Percentiles rank a stretch among this genome's conserved stretches.
phyloP scores from a whole-genome alignment of 2,113 vertebrate species.

The Albula goreensis region DNA sequence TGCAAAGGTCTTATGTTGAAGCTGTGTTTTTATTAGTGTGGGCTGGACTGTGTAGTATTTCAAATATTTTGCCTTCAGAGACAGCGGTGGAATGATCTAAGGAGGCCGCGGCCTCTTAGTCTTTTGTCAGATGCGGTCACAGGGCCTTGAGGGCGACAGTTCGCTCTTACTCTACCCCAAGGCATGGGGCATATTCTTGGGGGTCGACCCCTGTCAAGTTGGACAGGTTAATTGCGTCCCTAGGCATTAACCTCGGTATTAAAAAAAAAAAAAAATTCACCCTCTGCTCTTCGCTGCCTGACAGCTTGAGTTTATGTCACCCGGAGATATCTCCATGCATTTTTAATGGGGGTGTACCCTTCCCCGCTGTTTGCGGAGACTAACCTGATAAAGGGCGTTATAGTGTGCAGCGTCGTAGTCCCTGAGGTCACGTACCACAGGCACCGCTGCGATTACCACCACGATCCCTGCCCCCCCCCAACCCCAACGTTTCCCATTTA shows the following conservation, averaged over 20 bases:
- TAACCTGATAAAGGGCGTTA: not conserved
- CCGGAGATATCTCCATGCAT: not conserved
- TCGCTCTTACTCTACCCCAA: not conserved
- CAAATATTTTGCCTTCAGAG: not conserved
- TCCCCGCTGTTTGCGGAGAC: not conserved
- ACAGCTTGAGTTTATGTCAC: not conserved
- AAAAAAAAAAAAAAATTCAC: not conserved
- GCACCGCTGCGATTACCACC: no score
- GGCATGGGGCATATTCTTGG: not conserved
- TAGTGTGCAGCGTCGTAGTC: not conserved
- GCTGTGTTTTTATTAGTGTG: no score
- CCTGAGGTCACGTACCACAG: not conserved
- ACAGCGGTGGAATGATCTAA: not conserved
- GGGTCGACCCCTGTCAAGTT: not conserved
- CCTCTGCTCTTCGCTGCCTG: not conserved
- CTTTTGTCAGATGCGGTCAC: not conserved
- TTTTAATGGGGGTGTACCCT: not conserved
- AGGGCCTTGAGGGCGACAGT: not conserved
- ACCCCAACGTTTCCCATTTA: no score
- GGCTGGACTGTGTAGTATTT: not conserved
- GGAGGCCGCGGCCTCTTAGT: not conserved
- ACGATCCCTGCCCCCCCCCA: no score
- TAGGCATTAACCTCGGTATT: not conserved
- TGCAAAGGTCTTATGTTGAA: no score
- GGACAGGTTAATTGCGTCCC: slow-evolving; percentile 10